These are phyloP conservation scores for Eulemur mongoz DNA, from an alignment of 2,797 vertebrate species.

Conservation along the genomic window DNA sequence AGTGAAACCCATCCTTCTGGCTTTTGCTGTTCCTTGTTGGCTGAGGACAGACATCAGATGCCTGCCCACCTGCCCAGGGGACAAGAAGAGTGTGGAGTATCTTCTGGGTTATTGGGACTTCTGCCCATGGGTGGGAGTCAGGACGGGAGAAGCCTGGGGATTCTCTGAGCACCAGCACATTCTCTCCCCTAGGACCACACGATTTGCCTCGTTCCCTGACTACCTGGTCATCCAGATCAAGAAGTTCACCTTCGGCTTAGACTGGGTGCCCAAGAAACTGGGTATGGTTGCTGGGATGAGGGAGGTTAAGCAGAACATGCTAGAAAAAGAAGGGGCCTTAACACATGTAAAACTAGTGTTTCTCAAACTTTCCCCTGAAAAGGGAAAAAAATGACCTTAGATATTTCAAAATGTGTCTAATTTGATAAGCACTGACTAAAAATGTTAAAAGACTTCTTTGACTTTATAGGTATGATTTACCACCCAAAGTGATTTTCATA, in stretches of 20 bases:
- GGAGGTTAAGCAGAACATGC: conserved; percentile 12
- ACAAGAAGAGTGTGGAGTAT: not conserved
- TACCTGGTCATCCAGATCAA: conserved; percentile 99
- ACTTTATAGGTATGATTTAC: conserved; percentile 21
- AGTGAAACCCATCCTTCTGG: not conserved
- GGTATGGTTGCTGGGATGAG: conserved; percentile 86
- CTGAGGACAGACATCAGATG: not conserved
- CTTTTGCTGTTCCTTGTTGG: not conserved
- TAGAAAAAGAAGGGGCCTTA: conserved; percentile 12
- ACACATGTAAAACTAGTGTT: not conserved
- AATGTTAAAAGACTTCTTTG: not conserved
- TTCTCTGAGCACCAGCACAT: conserved; percentile 38
- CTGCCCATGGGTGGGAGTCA: not conserved
- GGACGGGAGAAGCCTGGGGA: not conserved
- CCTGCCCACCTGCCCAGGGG: not conserved
- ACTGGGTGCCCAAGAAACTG: conserved; percentile 99
- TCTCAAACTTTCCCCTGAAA: conserved; percentile 18
- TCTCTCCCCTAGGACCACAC: conserved; percentile 91
- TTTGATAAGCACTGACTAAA: conserved; percentile 16
- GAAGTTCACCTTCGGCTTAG: conserved; percentile 99
- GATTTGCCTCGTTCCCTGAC: conserved; percentile 98
- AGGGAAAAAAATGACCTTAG: not conserved
- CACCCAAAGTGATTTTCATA: not conserved
- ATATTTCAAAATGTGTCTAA: not conserved
- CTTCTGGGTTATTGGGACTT: not conserved